Percentiles rank a stretch among this genome's conserved stretches.
Evolutionary conservation across 2,888 invertebrate species (phyloP).

Genomic region (Amiota communis): DNA sequence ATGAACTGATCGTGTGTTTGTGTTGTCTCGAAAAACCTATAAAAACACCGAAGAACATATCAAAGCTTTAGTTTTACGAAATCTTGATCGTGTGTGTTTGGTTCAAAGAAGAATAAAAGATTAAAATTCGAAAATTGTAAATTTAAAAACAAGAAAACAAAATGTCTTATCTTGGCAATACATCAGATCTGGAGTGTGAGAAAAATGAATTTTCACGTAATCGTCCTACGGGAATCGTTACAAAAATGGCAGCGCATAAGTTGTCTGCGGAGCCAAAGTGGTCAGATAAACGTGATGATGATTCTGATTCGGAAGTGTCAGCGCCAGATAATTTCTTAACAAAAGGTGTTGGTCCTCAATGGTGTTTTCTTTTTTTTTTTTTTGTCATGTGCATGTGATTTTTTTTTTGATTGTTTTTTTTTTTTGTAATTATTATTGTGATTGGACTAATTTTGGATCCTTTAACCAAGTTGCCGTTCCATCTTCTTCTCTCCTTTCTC

Average conservation of each 20-base stretch:
- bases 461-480: no score
- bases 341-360: conserved; percentile 74
- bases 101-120: conserved; percentile 3
- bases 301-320: conserved; percentile 86
- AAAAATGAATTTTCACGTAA: conserved; percentile 67
- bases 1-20: conserved; percentile 26
- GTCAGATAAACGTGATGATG: conserved; percentile 77
- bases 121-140: background rate
- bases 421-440: background rate
- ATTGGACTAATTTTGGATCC: background rate
- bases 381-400: background rate
- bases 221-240: conserved; percentile 64
- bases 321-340: conserved; percentile 85
- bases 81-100: conserved; percentile 50
- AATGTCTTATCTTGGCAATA: conserved; percentile 72
- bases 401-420: no score
- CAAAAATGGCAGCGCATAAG: conserved; percentile 69
- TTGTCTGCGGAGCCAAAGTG: conserved; percentile 70
- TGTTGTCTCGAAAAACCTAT: conserved; percentile 50
- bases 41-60: conserved; percentile 52
- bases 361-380: background rate
- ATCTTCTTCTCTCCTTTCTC: no score
- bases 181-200: conserved; percentile 72
- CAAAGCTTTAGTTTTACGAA: conserved; percentile 59
- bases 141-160: background rate